Percentiles rank a stretch among this genome's conserved stretches.
phyloP scores from a whole-genome alignment of 2,797 vertebrate species.

The Antennarius maculatus region DNA sequence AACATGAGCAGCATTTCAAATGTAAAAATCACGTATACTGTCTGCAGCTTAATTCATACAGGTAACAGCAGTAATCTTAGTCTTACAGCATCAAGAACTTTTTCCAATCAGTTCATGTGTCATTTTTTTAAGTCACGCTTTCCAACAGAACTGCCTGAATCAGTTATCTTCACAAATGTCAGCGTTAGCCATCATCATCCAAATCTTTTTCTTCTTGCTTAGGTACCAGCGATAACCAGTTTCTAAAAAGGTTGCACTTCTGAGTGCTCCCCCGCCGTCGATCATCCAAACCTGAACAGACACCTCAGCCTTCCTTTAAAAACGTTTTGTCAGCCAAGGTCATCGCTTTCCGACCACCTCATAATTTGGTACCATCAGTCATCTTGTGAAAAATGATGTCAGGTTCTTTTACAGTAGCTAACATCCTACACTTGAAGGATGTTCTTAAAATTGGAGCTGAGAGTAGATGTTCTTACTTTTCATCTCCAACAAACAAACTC shows the following conservation, averaged over 20 bases:
- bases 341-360: constrained; percentile 16
- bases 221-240: neutral
- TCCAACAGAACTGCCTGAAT: constrained; percentile 25
- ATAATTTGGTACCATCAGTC: constrained; percentile 8
- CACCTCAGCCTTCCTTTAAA: constrained; percentile 20
- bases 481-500: neutral
- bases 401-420: neutral
- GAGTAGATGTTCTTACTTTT: neutral
- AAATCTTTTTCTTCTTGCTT: neutral
- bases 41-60: neutral
- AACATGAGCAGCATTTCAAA: too few species aligned
- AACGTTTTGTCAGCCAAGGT: constrained; percentile 12
- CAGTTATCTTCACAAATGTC: constrained; percentile 33
- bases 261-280: neutral
- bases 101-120: neutral
- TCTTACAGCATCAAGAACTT: neutral
- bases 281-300: constrained; percentile 17
- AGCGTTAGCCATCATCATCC: neutral
- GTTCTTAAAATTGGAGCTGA: constrained; percentile 1
- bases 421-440: neutral
- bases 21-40: too few species aligned
- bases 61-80: neutral
- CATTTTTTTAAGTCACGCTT: constrained; percentile 20
- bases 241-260: neutral
- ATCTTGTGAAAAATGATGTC: constrained; percentile 11